Evolutionary conservation across 2,888 invertebrate species (phyloP).

Genomic region (Drosophila leonis): DNA sequence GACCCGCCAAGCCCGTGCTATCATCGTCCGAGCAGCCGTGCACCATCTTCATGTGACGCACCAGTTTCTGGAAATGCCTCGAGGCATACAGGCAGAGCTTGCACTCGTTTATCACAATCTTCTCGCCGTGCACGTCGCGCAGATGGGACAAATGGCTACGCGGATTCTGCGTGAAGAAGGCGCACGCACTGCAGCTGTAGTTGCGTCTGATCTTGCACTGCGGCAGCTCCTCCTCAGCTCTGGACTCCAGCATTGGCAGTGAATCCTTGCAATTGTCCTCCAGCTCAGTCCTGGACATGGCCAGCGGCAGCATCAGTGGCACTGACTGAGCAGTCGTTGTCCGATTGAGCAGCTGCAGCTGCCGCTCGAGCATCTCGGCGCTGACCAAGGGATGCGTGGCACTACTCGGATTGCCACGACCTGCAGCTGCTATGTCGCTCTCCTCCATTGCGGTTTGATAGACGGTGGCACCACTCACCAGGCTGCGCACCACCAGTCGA

Average conservation of each 20-base stretch:
- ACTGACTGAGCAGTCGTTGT: neutral
- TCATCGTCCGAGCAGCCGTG: slow-evolving; percentile 86
- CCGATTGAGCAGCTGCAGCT: slow-evolving; percentile 24
- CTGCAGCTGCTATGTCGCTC: neutral
- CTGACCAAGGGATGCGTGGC: slow-evolving; percentile 14
- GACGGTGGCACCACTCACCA: slow-evolving; percentile 86
- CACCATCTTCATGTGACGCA: slow-evolving; percentile 93
- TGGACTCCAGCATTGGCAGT: neutral
- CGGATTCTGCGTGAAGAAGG: slow-evolving; percentile 93
- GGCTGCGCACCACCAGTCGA: slow-evolving; percentile 87
- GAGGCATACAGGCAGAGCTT: slow-evolving; percentile 95
- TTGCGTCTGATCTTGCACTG: slow-evolving; percentile 93
- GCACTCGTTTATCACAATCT: slow-evolving; percentile 93
- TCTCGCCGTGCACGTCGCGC: slow-evolving; percentile 92
- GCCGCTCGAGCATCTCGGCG: slow-evolving; percentile 35
- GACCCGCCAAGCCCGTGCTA: slow-evolving; percentile 81
- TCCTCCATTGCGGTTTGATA: slow-evolving; percentile 80
- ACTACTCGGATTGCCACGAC: neutral
- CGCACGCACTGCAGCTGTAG: slow-evolving; percentile 92
- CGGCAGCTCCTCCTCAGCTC: slow-evolving; percentile 87
- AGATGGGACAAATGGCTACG: slow-evolving; percentile 92
- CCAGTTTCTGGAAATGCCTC: slow-evolving; percentile 93
- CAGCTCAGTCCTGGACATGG: slow-evolving; percentile 29
- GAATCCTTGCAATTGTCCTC: slow-evolving; percentile 68
- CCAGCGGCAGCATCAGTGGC: slow-evolving; percentile 28